Evolutionary conservation across 2,888 invertebrate species (phyloP).

Genomic region (Apodemia zela): DNA sequence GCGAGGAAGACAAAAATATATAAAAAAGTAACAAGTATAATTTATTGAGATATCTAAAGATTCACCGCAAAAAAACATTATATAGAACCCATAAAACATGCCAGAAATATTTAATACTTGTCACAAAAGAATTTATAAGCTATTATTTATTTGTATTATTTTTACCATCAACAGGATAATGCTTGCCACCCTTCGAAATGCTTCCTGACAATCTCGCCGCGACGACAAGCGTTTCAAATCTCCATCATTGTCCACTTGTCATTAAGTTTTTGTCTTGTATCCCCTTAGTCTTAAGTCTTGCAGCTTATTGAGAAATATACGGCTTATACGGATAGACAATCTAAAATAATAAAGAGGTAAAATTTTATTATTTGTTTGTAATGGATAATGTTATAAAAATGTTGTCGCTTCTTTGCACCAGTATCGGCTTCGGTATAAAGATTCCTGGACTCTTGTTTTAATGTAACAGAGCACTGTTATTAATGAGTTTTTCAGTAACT

Average conservation of each 20-base stretch:
- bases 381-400: too few relatives aligned
- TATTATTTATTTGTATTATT: slow-evolving; percentile 53
- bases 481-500: too few relatives aligned
- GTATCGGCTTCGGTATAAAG: too few relatives aligned
- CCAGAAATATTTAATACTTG: slow-evolving; percentile 11
- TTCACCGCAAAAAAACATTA: neutral
- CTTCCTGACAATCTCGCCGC: slow-evolving; percentile 51
- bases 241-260: slow-evolving; percentile 76
- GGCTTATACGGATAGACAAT: neutral
- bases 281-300: slow-evolving; percentile 56
- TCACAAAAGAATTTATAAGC: slow-evolving; percentile 29
- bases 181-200: slow-evolving; percentile 38
- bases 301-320: slow-evolving; percentile 41
- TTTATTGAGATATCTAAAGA: neutral
- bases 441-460: too few relatives aligned
- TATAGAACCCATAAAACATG: neutral
- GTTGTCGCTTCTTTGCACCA: too few relatives aligned
- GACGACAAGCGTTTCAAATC: slow-evolving; percentile 74
- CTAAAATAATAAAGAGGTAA: too few relatives aligned
- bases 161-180: slow-evolving; percentile 37
- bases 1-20: too few relatives aligned
- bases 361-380: too few relatives aligned
- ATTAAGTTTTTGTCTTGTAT: slow-evolving; percentile 75
- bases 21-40: too few relatives aligned
- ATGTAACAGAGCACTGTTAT: too few relatives aligned